Evolutionary conservation across 2,888 invertebrate genomes (phyloP).

Genomic region (Aphodius sticticus): DNA sequence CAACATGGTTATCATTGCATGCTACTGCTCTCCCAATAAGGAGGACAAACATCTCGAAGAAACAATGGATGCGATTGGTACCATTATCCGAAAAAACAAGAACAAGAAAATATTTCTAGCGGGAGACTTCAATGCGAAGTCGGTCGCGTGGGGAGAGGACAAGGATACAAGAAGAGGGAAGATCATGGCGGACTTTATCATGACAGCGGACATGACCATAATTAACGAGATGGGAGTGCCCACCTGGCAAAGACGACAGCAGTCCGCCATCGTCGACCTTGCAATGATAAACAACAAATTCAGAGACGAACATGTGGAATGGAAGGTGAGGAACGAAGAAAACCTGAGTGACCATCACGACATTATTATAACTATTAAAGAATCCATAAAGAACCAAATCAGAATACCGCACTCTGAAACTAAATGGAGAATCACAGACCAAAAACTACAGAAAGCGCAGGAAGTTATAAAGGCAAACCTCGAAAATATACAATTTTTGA

Average conservation of each 20-base stretch:
- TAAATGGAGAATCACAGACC: background rate
- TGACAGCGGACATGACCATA: background rate
- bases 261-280: constrained; percentile 25
- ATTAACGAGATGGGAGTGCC: constrained; percentile 8
- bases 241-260: background rate
- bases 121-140: constrained; percentile 33
- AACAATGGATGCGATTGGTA: too few species aligned
- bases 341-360: background rate
- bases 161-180: constrained; percentile 16
- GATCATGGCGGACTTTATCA: constrained; percentile 17
- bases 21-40: too few species aligned
- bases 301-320: background rate
- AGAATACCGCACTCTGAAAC: background rate
- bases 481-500: background rate
- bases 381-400: background rate
- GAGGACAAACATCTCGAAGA: too few species aligned
- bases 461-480: background rate
- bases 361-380: background rate
- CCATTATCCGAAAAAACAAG: too few species aligned
- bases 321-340: background rate
- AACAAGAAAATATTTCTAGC: constrained; percentile 9
- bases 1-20: too few species aligned
- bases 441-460: background rate
- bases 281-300: background rate
- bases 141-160: constrained; percentile 27